Base-by-base conservation (phyloP, 2,888 invertebrate genomes). In the Drosophila pseudotakahashii region DNA sequence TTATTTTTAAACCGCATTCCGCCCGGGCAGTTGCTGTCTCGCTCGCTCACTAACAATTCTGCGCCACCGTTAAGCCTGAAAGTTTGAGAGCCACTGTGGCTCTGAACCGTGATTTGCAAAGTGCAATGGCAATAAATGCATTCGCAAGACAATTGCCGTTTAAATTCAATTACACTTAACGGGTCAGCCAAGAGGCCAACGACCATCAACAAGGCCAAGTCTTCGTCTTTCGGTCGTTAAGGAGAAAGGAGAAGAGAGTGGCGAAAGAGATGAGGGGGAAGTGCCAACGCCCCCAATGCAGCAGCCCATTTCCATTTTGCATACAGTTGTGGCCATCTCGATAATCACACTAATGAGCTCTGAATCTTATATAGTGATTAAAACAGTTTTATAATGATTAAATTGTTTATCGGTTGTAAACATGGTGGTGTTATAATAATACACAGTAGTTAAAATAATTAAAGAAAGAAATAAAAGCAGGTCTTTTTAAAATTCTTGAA, bases 1-100 rank as follows among this genome's bases (percentile, higher is more conserved):
- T 82, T 84, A 83, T 86, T 88, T 84, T 86, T 86, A 88, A 88
- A 88, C 88, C 86, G 83, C 84, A 84, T 84, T 84, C 84, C 86
- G 73, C 62, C 51, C 45, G 78, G 77, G 74, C 73, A 78, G 76
- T 76, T 71, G 73, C 76, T 19, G 16, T 48, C 70, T 50, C 51
- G 62, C 44, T 70, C 53, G 55, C 36, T 55, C 73, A 48, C 54
- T 48, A 54, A 19, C 44, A 50, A 51, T 63, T 37, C 64, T 64
- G 26, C 64, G 34, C 32, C 64, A 63, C 64, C 66, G 66, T 67
- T 67, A 67, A 51, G 64, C 39, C 19, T 11, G 47, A 30, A 47
- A 63, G 71, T 71, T 71, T 64, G 42, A 26, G 55, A 71, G 64
- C 26, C 52, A 63, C 41, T 71, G 63, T 71, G 63, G 9, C 39